A percentile compares a stretch with the other conserved stretches of the same genome.
These are phyloP conservation scores for Acestrorhynchus altus DNA, from an alignment of 2,797 vertebrate genomes.

Conservation along the genomic window DNA sequence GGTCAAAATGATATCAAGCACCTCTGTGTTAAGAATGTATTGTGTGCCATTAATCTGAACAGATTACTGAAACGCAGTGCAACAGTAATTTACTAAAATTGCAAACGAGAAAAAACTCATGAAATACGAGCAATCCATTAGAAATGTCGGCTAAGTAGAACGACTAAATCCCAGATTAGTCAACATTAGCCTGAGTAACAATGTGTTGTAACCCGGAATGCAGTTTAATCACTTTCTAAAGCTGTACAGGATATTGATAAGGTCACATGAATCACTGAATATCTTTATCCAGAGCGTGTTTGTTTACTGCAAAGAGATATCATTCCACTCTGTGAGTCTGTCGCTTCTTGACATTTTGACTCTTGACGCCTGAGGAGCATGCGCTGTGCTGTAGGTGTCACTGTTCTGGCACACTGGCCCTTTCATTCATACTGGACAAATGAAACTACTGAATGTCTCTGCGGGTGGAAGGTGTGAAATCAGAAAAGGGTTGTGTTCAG, in stretches of 20 bases:
- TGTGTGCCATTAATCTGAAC: no score
- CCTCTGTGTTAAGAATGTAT: no score
- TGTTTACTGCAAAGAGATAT: not conserved
- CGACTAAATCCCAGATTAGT: not conserved
- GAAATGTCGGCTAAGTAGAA: not conserved
- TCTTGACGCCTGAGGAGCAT: not conserved
- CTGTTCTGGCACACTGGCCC: constrained; percentile 40
- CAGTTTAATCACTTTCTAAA: not conserved
- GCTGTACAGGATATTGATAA: not conserved
- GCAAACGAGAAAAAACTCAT: no score
- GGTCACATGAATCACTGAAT: not conserved
- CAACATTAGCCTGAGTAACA: not conserved
- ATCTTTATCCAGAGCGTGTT: not conserved
- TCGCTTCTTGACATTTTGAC: not conserved
- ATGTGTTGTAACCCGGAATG: not conserved
- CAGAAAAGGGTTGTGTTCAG: constrained; percentile 34
- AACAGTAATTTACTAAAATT: not conserved
- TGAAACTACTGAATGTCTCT: constrained; percentile 26
- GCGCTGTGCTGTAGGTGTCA: constrained; percentile 48
- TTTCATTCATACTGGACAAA: constrained; percentile 28
- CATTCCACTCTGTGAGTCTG: not conserved
- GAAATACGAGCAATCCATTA: not conserved
- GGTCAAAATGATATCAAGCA: no score
- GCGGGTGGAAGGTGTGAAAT: constrained; percentile 36
- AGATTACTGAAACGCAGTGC: not conserved